Conservation (phyloP, 1,140 invertebrate genomes). For the Holcopasites calliopsidis region DNA sequence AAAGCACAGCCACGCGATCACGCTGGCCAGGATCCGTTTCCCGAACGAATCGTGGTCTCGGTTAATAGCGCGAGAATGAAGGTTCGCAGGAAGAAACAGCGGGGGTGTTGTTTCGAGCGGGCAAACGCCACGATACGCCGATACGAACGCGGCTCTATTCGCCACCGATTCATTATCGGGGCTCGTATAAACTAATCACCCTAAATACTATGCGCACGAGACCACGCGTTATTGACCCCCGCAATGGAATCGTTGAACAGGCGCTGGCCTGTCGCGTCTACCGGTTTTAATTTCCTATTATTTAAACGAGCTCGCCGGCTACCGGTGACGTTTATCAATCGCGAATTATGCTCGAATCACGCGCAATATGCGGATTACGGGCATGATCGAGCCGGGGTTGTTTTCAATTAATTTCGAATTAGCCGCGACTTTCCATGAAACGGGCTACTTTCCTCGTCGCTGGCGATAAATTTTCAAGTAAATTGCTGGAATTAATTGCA, state of each 20-base stretch:
- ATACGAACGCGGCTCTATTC: constrained; percentile 20
- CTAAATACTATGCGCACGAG: background rate
- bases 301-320: constrained; percentile 33
- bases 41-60: constrained; percentile 14
- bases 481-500: constrained; percentile 33
- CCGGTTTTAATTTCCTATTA: constrained; percentile 48
- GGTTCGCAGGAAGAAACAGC: background rate
- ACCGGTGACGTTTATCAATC: constrained; percentile 40
- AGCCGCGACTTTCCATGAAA: background rate
- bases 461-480: constrained; percentile 22
- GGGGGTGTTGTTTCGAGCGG: constrained; percentile 13
- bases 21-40: constrained; percentile 29
- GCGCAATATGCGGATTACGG: constrained; percentile 33
- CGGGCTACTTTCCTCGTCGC: background rate
- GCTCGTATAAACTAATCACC: constrained; percentile 7
- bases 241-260: constrained; percentile 10
- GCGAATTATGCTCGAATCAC: constrained; percentile 33
- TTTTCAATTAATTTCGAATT: constrained; percentile 37
- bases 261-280: background rate
- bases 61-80: constrained; percentile 8
- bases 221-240: constrained; percentile 6
- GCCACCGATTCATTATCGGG: constrained; percentile 2
- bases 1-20: constrained; percentile 66
- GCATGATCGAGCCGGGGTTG: constrained; percentile 11
- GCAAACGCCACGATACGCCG: constrained; percentile 26